Evolutionary conservation across 2,888 invertebrate species (phyloP).

Genomic region (Prosopocoilus inquinatus): DNA sequence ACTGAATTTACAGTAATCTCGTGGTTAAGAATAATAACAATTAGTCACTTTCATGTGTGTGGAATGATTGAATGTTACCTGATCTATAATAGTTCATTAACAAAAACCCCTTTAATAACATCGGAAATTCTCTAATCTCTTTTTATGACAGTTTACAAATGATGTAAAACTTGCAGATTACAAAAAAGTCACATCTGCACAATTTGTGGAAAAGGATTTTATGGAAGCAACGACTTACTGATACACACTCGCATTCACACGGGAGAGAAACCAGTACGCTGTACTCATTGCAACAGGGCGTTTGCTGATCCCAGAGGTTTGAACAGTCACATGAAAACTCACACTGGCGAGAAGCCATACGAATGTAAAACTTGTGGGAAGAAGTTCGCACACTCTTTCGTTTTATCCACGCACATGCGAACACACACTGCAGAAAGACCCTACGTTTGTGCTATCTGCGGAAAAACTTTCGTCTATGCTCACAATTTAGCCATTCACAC

Average conservation of each 20-base stretch:
- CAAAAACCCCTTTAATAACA: not conserved
- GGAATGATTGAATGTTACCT: too few relatives aligned
- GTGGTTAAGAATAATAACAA: too few relatives aligned
- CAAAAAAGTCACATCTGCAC: constrained; percentile 33
- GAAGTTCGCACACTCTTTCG: constrained; percentile 38
- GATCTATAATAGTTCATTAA: not conserved
- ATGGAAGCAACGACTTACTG: constrained; percentile 33
- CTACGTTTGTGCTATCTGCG: constrained; percentile 40
- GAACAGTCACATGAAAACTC: constrained; percentile 37
- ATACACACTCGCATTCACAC: constrained; percentile 39
- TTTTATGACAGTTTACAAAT: not conserved
- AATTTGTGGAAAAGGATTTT: constrained; percentile 38
- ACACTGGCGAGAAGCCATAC: constrained; percentile 38
- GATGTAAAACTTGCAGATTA: constrained; percentile 16
- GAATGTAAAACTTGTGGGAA: constrained; percentile 38
- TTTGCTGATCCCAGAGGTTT: constrained; percentile 38
- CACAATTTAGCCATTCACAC: constrained; percentile 41
- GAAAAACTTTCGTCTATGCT: constrained; percentile 39
- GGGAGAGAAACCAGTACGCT: constrained; percentile 40
- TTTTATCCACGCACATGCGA: constrained; percentile 38
- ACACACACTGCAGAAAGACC: constrained; percentile 40
- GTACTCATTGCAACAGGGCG: constrained; percentile 33
- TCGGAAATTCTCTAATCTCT: not conserved
- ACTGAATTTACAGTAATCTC: too few relatives aligned
- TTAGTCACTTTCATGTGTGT: too few relatives aligned